Percentiles rank a stretch among this genome's conserved stretches.
These are phyloP conservation scores for Acrocephalus arundinaceus DNA, from an alignment of 2,113 vertebrate species.

Conservation along the genomic window DNA sequence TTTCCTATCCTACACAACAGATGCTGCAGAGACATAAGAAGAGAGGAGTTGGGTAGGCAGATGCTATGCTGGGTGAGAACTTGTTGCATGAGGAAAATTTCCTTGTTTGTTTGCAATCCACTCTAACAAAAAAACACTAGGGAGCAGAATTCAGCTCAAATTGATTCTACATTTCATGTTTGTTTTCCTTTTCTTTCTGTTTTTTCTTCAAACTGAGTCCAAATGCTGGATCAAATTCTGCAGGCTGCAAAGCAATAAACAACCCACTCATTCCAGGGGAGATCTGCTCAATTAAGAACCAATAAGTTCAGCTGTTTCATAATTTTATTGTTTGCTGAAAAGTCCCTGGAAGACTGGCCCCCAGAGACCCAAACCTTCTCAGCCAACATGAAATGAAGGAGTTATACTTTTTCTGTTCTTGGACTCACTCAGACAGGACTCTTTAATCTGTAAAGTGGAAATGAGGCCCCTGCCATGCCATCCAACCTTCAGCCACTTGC, in stretches of 20 bases:
- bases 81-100: neutral
- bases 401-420: neutral
- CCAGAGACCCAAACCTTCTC: neutral
- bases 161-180: neutral
- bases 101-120: neutral
- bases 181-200: neutral
- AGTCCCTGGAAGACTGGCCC: neutral
- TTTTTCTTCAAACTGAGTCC: neutral
- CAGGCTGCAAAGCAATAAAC: neutral
- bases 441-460: neutral
- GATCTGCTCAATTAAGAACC: slow-evolving; percentile 28
- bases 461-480: neutral
- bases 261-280: neutral
- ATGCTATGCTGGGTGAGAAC: neutral
- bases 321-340: neutral
- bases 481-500: neutral
- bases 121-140: neutral
- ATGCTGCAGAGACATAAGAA: neutral
- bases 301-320: neutral
- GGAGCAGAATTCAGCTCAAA: neutral
- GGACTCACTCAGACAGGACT: neutral
- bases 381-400: neutral
- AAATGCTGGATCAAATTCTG: neutral
- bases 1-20: neutral
- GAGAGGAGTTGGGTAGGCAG: rapidly evolving